A percentile compares a stretch with the other conserved stretches of the same genome.
These are phyloP conservation scores for Athetis lepigone DNA, from an alignment of 2,888 invertebrate genomes.

Conservation along the genomic window DNA sequence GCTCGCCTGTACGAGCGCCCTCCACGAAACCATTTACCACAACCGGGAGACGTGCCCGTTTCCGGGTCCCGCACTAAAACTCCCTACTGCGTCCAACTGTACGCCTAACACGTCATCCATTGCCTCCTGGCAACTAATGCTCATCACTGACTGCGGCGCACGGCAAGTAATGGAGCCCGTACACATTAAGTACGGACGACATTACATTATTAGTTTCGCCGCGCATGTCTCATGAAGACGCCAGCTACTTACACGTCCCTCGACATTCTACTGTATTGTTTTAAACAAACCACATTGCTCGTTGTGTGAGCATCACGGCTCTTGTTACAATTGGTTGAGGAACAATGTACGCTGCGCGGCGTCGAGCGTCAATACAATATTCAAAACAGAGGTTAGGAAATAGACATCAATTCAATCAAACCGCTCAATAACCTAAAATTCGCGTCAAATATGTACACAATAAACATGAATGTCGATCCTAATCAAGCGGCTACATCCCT, in stretches of 20 bases:
- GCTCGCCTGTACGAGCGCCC: constrained; percentile 68
- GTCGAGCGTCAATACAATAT: not conserved
- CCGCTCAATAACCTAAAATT: constrained; percentile 21
- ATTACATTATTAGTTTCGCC: constrained; percentile 46
- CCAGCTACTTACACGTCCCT: constrained; percentile 68
- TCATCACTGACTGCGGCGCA: constrained; percentile 18
- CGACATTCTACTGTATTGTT: constrained; percentile 71
- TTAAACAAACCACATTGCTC: constrained; percentile 77
- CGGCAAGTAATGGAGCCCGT: constrained; percentile 55
- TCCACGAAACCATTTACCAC: constrained; percentile 72
- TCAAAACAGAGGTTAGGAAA: not conserved
- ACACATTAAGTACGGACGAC: constrained; percentile 51
- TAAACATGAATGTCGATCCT: constrained; percentile 19
- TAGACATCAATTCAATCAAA: not conserved
- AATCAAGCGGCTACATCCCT: constrained; percentile 21
- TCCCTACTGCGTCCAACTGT: constrained; percentile 45
- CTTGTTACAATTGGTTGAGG: constrained; percentile 52
- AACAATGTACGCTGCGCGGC: constrained; percentile 72
- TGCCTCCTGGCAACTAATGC: constrained; percentile 52
- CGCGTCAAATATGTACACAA: constrained; percentile 19
- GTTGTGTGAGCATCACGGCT: constrained; percentile 64
- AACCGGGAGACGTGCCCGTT: constrained; percentile 61
- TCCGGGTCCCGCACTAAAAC: constrained; percentile 60
- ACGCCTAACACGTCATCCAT: constrained; percentile 59
- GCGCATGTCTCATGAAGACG: constrained; percentile 68